These are phyloP conservation scores for Ophiodon elongatus DNA, from an alignment of 2,113 vertebrate genomes.

Conservation along the genomic window DNA sequence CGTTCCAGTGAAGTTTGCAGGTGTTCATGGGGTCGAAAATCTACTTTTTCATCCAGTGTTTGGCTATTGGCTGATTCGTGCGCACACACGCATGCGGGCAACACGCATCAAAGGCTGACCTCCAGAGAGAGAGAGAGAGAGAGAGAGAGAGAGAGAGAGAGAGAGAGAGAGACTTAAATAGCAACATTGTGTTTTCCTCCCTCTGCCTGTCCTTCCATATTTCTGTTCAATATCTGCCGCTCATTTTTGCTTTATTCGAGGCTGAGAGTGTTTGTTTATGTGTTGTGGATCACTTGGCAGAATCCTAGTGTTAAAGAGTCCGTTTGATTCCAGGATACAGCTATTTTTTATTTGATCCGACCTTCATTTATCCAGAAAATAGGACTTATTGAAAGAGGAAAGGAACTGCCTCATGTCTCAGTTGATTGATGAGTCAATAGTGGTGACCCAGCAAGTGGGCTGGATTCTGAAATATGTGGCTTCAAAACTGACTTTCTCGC, in stretches of 20 bases:
- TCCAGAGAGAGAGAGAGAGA: slow-evolving; percentile 40
- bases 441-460: background rate
- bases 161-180: slow-evolving; percentile 52
- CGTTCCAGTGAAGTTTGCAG: background rate
- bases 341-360: background rate
- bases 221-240: slow-evolving; percentile 15
- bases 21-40: background rate
- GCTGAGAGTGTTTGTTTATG: slow-evolving; percentile 24
- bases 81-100: background rate
- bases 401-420: background rate
- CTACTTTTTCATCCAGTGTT: background rate
- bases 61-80: slow-evolving; percentile 2
- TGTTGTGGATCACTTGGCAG: background rate
- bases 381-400: background rate
- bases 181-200: slow-evolving; percentile 51
- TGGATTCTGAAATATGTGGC: background rate
- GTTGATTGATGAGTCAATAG: background rate
- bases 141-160: slow-evolving; percentile 39
- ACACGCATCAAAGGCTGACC: slow-evolving; percentile 56
- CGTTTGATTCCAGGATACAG: background rate
- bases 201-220: slow-evolving; percentile 24
- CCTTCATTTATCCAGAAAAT: background rate
- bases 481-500: background rate
- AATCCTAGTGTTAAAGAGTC: background rate
- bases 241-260: slow-evolving; percentile 22